Conservation (phyloP, 2,113 vertebrate genomes). For the Leptodactylus fuscus region DNA sequence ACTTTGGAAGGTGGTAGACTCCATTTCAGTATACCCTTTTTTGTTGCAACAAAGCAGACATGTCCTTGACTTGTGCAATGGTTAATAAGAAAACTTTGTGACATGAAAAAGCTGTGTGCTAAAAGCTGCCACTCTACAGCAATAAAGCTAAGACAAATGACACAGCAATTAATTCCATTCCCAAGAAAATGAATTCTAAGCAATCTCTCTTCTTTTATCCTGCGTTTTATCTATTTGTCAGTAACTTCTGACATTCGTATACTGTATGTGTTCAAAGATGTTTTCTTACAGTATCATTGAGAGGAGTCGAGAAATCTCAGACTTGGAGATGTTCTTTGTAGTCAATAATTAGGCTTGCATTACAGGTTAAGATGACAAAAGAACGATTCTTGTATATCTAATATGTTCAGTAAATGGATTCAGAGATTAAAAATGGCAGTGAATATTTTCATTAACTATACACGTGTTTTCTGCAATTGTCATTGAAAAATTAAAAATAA, state of each 20-base stretch:
- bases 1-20: too few relatives aligned
- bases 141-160: conserved; percentile 13
- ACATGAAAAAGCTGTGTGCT: conserved; percentile 2
- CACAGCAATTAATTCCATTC: conserved; percentile 10
- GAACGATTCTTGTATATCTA: conserved; percentile 6
- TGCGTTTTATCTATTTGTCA: not conserved
- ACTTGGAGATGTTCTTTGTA: conserved; percentile 3
- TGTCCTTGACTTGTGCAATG: not conserved
- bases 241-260: conserved; percentile 14
- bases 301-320: not conserved
- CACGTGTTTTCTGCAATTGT: not conserved
- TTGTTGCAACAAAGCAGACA: not conserved
- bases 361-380: conserved; percentile 11
- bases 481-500: too few relatives aligned
- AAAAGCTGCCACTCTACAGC: too few relatives aligned
- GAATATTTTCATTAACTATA: conserved; percentile 3
- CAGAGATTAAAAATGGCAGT: not conserved
- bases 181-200: not conserved
- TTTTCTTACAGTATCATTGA: not conserved
- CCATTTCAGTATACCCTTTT: too few relatives aligned
- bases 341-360: conserved; percentile 16
- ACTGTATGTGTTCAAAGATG: not conserved
- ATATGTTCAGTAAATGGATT: not conserved
- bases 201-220: not conserved
- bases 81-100: conserved; percentile 26